Conservation (phyloP, 1,140 invertebrate species). For the Pinna nobilis region DNA sequence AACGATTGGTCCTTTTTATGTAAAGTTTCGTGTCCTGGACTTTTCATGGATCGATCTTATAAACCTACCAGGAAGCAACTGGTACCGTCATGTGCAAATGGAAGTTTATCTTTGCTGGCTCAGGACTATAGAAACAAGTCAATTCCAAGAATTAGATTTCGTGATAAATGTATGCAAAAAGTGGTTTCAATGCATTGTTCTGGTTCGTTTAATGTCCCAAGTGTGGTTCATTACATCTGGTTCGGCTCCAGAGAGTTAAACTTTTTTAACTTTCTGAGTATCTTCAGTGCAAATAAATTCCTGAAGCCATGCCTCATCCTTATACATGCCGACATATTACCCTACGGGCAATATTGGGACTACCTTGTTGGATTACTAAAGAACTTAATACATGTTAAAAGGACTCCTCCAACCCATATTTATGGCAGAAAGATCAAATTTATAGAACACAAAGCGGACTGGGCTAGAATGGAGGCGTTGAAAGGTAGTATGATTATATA, state of each 20-base stretch:
- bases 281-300: slow-evolving; percentile 39
- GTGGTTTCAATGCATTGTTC: slow-evolving; percentile 15
- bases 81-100: too few relatives aligned
- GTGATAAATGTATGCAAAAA: slow-evolving; percentile 12
- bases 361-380: slow-evolving; percentile 32
- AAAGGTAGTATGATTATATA: too few relatives aligned
- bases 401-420: slow-evolving; percentile 20
- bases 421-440: slow-evolving; percentile 26
- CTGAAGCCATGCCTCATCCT: slow-evolving; percentile 44
- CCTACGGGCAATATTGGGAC: slow-evolving; percentile 43
- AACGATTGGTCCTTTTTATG: too few relatives aligned
- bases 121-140: too few relatives aligned
- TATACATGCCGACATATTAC: slow-evolving; percentile 32
- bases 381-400: slow-evolving; percentile 36
- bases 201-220: slow-evolving; percentile 37
- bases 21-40: too few relatives aligned
- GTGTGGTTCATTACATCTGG: slow-evolving; percentile 50
- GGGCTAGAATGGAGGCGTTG: slow-evolving; percentile 42
- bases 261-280: slow-evolving; percentile 41
- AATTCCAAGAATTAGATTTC: background rate
- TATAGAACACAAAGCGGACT: slow-evolving; percentile 39
- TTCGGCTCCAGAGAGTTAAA: slow-evolving; percentile 30
- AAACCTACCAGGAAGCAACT: too few relatives aligned
- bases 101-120: too few relatives aligned
- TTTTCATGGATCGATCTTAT: too few relatives aligned